Evolutionary conservation across 2,113 vertebrate genomes (phyloP), one percentile per base, ranked within the genome.

Genomic region (Barnardius zonarius): DNA sequence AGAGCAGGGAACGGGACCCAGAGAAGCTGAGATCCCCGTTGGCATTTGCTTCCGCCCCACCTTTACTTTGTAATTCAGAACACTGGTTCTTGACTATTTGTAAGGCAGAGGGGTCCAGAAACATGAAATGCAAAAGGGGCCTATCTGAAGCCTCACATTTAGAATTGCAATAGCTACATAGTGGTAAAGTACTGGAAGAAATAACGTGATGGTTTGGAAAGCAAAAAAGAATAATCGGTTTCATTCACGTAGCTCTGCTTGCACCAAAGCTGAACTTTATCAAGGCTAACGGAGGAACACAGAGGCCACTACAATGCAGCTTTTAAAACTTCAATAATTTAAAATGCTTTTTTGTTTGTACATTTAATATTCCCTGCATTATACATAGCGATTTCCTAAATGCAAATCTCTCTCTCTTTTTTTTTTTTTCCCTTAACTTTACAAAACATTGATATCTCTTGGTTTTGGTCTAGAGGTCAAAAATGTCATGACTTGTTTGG

Each of bases 1-100:
- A 13, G 82, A 61, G 23, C 15, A 76, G 17, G 27, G 33, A 73
- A 19, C 0, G 0, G 19, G 49, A 64, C 28, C 16, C 16, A 39
- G 43, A 22, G 4, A 5, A 35, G 24, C 24, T 51, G 55, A 66
- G 43, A 22, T 33, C 22, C 20, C 25, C 9, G n/a, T 2, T 7
- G 9, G 7, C 5, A 5, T 19, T 13, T 9, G 4, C 8, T 1
- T 1, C 5, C 6, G 1, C 6, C 12, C 19, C 4, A 4, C 57
- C 11, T 4, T 28, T 13, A 8, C 10, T 55, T 67, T 67, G 49
- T 49, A n/a, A 77, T 61, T 80, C 8, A 19, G 2, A 0, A 30
- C 20, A 14, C 18, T 37, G 17, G 37, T 67, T 88, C 17, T 24
- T 16, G 24, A 10, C 13, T 81, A 1, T 46, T 57, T 30, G 9